These are phyloP conservation scores for Piprites chloris DNA, from an alignment of 2,113 vertebrate species.

Conservation along the genomic window DNA sequence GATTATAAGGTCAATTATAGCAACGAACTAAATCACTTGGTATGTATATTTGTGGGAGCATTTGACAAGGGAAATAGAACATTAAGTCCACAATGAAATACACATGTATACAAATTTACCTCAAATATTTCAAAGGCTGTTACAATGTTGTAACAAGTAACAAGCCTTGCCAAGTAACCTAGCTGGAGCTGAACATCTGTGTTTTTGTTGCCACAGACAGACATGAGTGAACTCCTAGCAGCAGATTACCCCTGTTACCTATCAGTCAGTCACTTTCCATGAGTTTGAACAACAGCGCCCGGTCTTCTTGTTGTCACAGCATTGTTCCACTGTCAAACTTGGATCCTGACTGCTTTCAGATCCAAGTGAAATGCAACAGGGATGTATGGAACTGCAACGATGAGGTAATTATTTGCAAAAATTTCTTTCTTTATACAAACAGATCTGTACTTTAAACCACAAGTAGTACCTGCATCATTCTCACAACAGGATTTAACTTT, in stretches of 20 bases:
- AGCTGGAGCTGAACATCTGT: background rate
- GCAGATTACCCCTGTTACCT: background rate
- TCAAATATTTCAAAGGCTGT: background rate
- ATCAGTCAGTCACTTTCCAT: constrained; percentile 42
- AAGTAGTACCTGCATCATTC: background rate
- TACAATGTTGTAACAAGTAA: background rate
- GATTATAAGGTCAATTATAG: background rate
- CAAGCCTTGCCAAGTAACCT: background rate
- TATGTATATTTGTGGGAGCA: background rate
- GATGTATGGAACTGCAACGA: background rate
- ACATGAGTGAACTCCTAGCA: background rate
- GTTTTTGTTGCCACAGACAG: background rate
- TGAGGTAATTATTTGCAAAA: background rate
- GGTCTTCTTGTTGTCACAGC: background rate
- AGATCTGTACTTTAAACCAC: background rate
- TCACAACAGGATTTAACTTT: background rate
- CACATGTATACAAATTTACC: background rate
- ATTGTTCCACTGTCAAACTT: background rate
- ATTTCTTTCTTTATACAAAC: background rate
- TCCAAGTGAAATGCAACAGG: background rate
- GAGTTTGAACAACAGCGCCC: constrained; percentile 20
- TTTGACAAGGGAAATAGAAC: background rate
- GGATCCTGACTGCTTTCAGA: background rate
- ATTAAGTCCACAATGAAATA: background rate
- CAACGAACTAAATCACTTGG: background rate